These are phyloP conservation scores for Apostichopus californicus DNA, from an alignment of 35 echinoderm and acorn worm genomes.

Conservation along the genomic window DNA sequence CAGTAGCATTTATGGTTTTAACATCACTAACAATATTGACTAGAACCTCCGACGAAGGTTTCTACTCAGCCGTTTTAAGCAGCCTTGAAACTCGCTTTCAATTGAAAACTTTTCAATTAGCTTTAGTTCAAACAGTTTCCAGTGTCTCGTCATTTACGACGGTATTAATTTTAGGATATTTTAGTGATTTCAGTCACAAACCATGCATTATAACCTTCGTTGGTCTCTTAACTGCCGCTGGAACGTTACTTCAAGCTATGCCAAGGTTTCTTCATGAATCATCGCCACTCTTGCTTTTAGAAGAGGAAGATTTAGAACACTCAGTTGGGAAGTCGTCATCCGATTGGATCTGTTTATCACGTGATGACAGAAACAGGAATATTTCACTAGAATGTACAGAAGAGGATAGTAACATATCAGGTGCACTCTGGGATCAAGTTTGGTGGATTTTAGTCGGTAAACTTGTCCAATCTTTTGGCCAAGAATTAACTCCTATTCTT, in stretches of 20 bases:
- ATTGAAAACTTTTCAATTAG: not conserved
- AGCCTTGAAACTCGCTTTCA: not conserved
- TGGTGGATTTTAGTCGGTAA: not conserved
- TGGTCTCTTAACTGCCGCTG: not conserved
- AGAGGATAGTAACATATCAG: not conserved
- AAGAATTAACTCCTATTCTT: not conserved
- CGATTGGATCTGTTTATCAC: not conserved
- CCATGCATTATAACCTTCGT: not conserved
- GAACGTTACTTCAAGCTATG: not conserved
- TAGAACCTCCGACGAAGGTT: not conserved
- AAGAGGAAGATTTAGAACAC: not conserved
- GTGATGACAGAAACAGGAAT: not conserved
- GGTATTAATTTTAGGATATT: not conserved
- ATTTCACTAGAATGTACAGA: not conserved
- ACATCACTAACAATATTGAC: not conserved
- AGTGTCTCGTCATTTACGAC: not conserved
- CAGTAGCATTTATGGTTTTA: not conserved
- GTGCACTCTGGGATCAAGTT: not conserved
- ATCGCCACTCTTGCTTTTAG: not conserved
- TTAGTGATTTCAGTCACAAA: slow-evolving; percentile 6
- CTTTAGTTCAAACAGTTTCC: not conserved
- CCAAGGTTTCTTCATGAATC: not conserved
- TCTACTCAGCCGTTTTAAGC: not conserved
- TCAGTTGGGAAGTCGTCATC: not conserved
- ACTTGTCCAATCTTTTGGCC: not conserved